phyloP scores from a whole-genome alignment of 1,140 invertebrate species.

The Spodoptera frugiperda region DNA sequence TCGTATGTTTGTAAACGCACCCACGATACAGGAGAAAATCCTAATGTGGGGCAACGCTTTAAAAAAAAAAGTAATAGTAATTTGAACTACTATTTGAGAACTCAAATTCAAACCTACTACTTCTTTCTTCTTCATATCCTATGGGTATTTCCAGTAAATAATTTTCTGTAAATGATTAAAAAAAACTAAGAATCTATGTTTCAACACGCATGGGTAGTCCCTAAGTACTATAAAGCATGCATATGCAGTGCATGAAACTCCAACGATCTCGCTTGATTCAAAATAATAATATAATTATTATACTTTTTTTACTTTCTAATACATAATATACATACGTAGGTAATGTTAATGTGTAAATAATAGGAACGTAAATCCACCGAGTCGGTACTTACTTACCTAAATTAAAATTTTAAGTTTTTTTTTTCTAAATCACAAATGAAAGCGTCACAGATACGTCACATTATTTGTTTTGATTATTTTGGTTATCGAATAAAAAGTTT shows the following conservation, averaged over 20 bases:
- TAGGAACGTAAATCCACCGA: constrained; percentile 40
- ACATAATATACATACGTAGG: background rate
- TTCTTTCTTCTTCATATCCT: too few species aligned
- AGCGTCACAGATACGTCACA: background rate
- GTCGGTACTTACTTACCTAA: constrained; percentile 20
- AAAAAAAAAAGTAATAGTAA: too few species aligned
- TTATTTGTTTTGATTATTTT: constrained; percentile 36
- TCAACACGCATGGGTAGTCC: too few species aligned
- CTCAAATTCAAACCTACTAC: too few species aligned
- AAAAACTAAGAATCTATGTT: too few species aligned
- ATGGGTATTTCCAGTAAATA: too few species aligned
- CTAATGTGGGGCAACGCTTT: too few species aligned
- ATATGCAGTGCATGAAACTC: background rate
- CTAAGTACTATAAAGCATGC: background rate
- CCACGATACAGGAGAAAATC: too few species aligned
- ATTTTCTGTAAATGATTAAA: too few species aligned
- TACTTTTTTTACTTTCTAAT: background rate
- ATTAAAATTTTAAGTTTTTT: background rate
- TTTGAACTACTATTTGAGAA: too few species aligned
- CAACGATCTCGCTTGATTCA: constrained; percentile 52
- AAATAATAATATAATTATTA: constrained; percentile 27
- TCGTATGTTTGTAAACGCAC: too few species aligned
- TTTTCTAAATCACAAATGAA: background rate
- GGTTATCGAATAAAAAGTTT: constrained; percentile 35
- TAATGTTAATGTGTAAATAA: constrained; percentile 31